Percentiles rank a stretch among this genome's conserved stretches.
These are phyloP conservation scores for Drosophila peninsularis DNA, from an alignment of 2,888 invertebrate species.

Conservation along the genomic window DNA sequence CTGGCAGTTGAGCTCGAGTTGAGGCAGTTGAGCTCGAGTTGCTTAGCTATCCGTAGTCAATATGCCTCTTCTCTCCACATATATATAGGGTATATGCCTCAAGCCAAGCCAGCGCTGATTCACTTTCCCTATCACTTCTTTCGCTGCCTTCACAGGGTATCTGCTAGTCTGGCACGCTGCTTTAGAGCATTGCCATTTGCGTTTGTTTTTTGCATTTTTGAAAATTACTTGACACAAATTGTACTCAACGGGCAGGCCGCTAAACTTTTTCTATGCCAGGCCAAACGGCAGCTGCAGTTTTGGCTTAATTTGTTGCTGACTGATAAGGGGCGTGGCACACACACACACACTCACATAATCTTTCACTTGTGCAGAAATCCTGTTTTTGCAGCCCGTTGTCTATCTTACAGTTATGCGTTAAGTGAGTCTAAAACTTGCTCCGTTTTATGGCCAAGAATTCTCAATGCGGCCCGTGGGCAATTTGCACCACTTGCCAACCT, in stretches of 20 bases:
- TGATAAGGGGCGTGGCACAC: conserved; percentile 57
- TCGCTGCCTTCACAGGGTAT: conserved; percentile 1
- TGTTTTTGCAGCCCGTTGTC: conserved; percentile 59
- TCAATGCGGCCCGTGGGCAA: conserved; percentile 52
- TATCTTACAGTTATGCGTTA: conserved; percentile 79
- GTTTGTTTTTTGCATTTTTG: conserved; percentile 15
- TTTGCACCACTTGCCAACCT: conserved; percentile 71
- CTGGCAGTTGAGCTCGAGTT: neutral
- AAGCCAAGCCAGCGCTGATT: neutral
- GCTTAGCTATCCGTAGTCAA: neutral
- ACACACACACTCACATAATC: conserved; percentile 25
- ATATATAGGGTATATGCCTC: neutral
- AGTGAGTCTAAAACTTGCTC: conserved; percentile 70
- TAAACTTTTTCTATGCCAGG: conserved; percentile 67
- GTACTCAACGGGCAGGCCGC: conserved; percentile 47
- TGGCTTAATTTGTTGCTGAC: conserved; percentile 68
- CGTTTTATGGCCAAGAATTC: conserved; percentile 64
- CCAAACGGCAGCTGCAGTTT: conserved; percentile 48
- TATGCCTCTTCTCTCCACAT: neutral
- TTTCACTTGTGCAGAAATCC: conserved; percentile 52
- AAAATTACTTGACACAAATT: conserved; percentile 75
- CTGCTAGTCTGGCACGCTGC: neutral
- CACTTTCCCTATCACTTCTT: neutral
- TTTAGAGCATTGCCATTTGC: neutral
- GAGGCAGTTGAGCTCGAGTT: neutral